phyloP scores from a whole-genome alignment of 1,140 invertebrate genomes.

The Lutraria rhynchaena region DNA sequence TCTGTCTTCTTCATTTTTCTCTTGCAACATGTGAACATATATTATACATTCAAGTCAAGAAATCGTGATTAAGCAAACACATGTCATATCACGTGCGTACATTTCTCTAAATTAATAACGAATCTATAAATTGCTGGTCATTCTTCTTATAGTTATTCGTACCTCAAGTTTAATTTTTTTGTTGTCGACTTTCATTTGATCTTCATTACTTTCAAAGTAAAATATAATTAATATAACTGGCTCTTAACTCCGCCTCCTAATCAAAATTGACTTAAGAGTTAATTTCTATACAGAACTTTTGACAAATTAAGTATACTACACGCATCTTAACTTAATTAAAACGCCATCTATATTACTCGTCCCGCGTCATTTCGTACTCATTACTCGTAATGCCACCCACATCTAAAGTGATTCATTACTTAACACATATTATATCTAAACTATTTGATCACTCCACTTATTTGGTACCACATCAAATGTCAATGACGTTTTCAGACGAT shows the following conservation, averaged over 20 bases:
- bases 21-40: too few relatives aligned
- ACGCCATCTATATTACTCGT: background rate
- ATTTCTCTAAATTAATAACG: too few relatives aligned
- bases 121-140: too few relatives aligned
- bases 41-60: too few relatives aligned
- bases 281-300: constrained; percentile 5
- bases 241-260: background rate
- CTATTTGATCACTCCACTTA: constrained; percentile 2
- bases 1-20: too few relatives aligned
- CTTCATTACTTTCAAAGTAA: background rate
- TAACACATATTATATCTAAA: background rate
- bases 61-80: too few relatives aligned
- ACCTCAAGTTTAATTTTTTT: too few relatives aligned
- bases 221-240: background rate
- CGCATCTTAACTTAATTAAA: constrained; percentile 15
- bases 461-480: constrained; percentile 48
- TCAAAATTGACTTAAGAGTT: constrained; percentile 34
- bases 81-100: too few relatives aligned
- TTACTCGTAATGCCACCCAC: constrained; percentile 33
- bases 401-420: constrained; percentile 19
- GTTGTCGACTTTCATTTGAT: too few relatives aligned
- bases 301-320: constrained; percentile 36
- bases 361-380: background rate
- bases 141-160: too few relatives aligned
- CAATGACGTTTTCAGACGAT: constrained; percentile 30